A percentile compares a stretch with the other conserved stretches of the same genome.
Conservation (phyloP, 1,140 invertebrate species). For the Diachasma alloeum region DNA sequence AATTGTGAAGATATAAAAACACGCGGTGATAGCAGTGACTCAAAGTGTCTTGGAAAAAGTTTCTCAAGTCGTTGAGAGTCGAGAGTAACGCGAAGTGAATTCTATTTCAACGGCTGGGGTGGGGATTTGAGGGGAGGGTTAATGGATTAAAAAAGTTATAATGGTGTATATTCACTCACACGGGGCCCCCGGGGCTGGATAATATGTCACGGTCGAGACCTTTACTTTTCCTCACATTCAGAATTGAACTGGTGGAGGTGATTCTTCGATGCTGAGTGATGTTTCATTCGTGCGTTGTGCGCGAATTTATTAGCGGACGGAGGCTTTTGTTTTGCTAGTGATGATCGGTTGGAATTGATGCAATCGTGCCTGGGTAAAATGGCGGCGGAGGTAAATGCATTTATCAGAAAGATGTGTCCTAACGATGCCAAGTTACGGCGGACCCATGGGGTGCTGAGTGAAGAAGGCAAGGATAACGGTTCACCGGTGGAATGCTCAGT, state of each 20-base stretch:
- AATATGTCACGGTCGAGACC: slow-evolving; percentile 39
- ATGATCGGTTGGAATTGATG: not conserved
- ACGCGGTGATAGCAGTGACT: not conserved
- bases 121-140: not conserved
- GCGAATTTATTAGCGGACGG: not conserved
- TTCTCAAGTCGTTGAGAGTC: not conserved
- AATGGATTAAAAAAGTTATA: slow-evolving; percentile 8
- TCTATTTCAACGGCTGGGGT: not conserved
- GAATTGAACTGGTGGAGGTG: not conserved
- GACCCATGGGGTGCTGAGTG: slow-evolving; percentile 1
- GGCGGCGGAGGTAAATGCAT: not conserved
- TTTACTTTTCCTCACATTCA: slow-evolving; percentile 22
- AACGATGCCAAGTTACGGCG: not conserved
- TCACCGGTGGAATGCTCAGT: slow-evolving; percentile 41
- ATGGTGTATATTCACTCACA: slow-evolving; percentile 11
- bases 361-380: not conserved
- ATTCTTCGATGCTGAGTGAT: not conserved
- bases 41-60: not conserved
- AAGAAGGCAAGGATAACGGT: slow-evolving; percentile 1
- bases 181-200: slow-evolving; percentile 5
- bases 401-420: not conserved
- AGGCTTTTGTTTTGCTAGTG: not conserved
- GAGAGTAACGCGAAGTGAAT: not conserved
- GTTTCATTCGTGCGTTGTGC: no score
- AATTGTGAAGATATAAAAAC: not conserved